Base-by-base conservation (phyloP, 37 sponge, comb jelly and placozoan species). In the Axinella damicornis region DNA sequence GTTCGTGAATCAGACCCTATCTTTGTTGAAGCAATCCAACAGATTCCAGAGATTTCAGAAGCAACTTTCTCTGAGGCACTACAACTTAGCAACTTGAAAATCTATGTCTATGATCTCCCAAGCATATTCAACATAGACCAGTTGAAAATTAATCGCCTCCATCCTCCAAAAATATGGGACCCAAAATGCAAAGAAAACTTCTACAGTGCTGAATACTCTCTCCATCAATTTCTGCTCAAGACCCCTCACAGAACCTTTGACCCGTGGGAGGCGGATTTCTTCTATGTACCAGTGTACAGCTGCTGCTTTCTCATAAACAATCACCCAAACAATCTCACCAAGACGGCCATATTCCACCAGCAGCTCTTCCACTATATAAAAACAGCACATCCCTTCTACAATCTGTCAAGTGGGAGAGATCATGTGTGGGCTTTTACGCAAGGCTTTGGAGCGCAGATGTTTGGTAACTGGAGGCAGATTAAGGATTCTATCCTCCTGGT, bases 351-450 rank as follows among this genome's bases (percentile, higher is more conserved):
- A 1, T 78, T 86, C 37, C 65, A 72, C 55, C 38, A 71, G 18
- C 54, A 78, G 54, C 41, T 73, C 40, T 31, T 79, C 73, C 21
- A 55, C 17, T 28, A 86, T 63, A 78, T 86, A 27, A 27, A 28
- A 19, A 79, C 71, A 22, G 15, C 56, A 0, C 69, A 78, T 38
- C 71, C 78, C 0, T 86, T 79, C 73, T 86, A 78, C 73, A 86
- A 86, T 35, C 16, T 65, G 37, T 86, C 87, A 33, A 5, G 69
- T 5, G 87, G 87, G n/a, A 65, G 87, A 35, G 87, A 86, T 69
- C 87, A 86, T 63, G 34, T 86, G 5, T 86, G 87, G 87, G 24
- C 72, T 11, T 79, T 86, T 52, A 79, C 87, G 17, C 73, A 76
- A 38, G 77, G 67, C 1, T 73, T 73, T 63, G 83, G 83, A 25